Percentiles rank a stretch among this genome's conserved stretches.
Evolutionary conservation across 2,888 invertebrate genomes (phyloP).

Genomic region (Pyrgus malvae): DNA sequence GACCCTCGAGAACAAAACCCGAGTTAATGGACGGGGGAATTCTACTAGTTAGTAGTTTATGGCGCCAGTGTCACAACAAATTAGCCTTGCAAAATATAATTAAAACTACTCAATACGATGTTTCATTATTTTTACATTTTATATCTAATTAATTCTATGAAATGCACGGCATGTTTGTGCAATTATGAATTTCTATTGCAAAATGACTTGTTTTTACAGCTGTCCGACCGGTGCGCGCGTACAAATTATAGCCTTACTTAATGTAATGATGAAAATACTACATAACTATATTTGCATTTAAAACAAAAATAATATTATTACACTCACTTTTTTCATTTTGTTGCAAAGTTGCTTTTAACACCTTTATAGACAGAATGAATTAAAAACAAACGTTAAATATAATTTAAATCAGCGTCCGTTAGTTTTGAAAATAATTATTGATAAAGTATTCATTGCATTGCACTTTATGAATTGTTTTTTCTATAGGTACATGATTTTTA

Average conservation of each 20-base stretch:
- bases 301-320: no score
- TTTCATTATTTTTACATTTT: neutral
- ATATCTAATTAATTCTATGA: conserved; percentile 1
- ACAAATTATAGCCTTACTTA: neutral
- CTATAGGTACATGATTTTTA: no score
- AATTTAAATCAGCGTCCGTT: no score
- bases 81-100: conserved; percentile 4
- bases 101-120: neutral
- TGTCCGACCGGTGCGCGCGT: neutral
- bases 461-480: no score
- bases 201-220: neutral
- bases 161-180: neutral
- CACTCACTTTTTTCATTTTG: no score
- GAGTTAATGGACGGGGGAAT: no score
- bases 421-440: no score
- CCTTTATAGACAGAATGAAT: no score
- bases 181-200: neutral
- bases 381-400: no score
- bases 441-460: no score
- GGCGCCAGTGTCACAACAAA: neutral
- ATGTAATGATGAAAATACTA: neutral
- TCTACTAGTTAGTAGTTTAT: neutral
- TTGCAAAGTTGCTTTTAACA: no score
- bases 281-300: no score
- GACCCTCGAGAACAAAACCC: neutral